A percentile compares a stretch with the other conserved stretches of the same genome.
Conservation (phyloP, 35 echinoderm and acorn worm genomes). For the Amphiura filiformis region DNA sequence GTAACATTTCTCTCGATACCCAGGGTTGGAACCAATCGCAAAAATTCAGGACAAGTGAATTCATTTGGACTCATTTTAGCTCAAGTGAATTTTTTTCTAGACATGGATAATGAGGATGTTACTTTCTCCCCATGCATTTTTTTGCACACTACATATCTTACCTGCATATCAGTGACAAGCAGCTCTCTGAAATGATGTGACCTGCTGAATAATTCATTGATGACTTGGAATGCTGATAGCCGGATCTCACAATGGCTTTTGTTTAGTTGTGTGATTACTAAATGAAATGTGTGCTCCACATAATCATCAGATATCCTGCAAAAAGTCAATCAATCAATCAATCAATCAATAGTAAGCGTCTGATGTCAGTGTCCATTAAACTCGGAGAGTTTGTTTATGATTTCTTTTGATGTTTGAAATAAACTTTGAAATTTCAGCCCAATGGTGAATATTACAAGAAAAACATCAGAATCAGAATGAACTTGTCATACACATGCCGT, state of each 20-base stretch:
- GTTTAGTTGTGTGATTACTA: slow-evolving; percentile 64
- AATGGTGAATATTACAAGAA: no score
- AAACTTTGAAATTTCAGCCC: neutral
- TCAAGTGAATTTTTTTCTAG: no score
- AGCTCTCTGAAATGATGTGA: slow-evolving; percentile 91
- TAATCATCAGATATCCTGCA: slow-evolving; percentile 83
- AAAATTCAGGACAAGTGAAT: no score
- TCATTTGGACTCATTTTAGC: no score
- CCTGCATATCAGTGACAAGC: slow-evolving; percentile 86
- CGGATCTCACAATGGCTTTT: slow-evolving; percentile 88
- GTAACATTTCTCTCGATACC: no score
- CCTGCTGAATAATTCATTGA: slow-evolving; percentile 82
- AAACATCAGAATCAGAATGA: no score
- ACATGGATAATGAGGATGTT: no score
- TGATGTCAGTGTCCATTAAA: neutral
- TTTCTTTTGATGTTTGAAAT: neutral
- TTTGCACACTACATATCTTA: neutral
- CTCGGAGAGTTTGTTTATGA: neutral
- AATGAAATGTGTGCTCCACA: slow-evolving; percentile 75
- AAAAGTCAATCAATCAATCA: no score
- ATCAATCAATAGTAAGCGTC: neutral
- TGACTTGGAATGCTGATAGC: slow-evolving; percentile 87
- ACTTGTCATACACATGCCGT: no score
- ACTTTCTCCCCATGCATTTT: no score
- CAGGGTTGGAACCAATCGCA: no score